Evolutionary conservation across 1,140 invertebrate genomes (phyloP), one percentile per base, ranked within the genome.

Genomic region (Chrysoperla carnea): DNA sequence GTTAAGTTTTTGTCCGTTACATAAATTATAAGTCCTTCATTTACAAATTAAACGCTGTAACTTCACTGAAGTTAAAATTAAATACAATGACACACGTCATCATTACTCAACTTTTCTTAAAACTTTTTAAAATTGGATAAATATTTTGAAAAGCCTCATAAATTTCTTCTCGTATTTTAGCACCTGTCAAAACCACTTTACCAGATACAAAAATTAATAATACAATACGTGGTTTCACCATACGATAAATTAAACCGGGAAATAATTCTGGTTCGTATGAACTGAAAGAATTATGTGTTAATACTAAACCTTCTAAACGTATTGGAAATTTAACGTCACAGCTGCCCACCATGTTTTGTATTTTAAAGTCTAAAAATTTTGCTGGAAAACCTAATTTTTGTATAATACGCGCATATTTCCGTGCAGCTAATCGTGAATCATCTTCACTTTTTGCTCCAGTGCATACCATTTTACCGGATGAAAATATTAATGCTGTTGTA

Each of bases 111-210:
- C 87, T 81, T 58, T 99, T 99, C 59, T 95, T 93, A 61, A 99
- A 99, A 63, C 91, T 92, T 65, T 98, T 98, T 46, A 99, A 66
- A 60, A 99, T 99, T 28, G 96, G 96, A 70, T 98, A 99, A 59
- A 99, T 99, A 61, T 96, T 96, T 59, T 98, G 92, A 72, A 99
- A 99, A 3, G 96, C 96, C 67, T 99, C 93, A 65, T 99, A 96
- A 47, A 99, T 99, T 71, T 99, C 94, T 66, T 84, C 78, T 49
- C 94, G 69, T 9, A 96, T 86, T 78, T 99, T 99, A 29, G 95
- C 96, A 53, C 96, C 95, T 50, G 93, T 97, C 31, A 97, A 66
- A 9, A 97, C 91, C 44, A 99, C 90, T 78, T 98, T 99, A 37
- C 94, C 95, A 39, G 91, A 95, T 4, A 99, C 94, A 65, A 98